Base-by-base conservation (phyloP, 2,113 vertebrate genomes). In the Osmerus mordax region DNA sequence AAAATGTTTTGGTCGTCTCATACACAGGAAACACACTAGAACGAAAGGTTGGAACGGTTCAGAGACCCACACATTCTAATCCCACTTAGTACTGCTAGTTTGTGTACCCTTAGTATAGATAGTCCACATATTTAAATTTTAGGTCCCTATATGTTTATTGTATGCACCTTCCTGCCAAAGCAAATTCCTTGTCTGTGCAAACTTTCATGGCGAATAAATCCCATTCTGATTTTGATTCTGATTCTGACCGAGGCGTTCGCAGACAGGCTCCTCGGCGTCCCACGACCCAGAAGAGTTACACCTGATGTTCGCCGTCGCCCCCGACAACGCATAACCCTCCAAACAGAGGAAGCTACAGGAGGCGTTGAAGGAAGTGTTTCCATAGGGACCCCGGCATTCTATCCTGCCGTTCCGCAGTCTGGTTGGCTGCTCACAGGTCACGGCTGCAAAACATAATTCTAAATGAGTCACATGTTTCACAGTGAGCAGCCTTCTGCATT, bases 321-420 rank as follows among this genome's bases (percentile, higher is more conserved):
- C 71, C 4, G 36, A 53, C 61, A 71, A 62, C 3, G 12, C 3
- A 13, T 25, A 71, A 18, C 58, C 69, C 4, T 70, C 69, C 5
- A 15, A 8, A 60, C 69, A 71, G 3, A 23, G 19, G 47, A 62
- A 71, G 32, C 19, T 41, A 11, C 69, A 71, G 11, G 59, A 29
- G n/a, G 59, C 61, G 6, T 52, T 28, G 25, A 62, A 71, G 41
- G 47, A 54, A 12, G 7, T 12, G 13, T 29, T 36, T 28, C 76
- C 72, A 23, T 15, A 3, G 36, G 23, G 53, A 7, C 66, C 71
- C 16, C 23, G 47, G 9, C 70, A 71, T 23, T 19, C 53, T 8
- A 64, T 54, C 4, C 5, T 18, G 28, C 70, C 60, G 15, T 71
- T 14, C 9, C 12, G 19, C 1, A 23, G 71, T 32, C 11, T 21